Base-by-base conservation (phyloP, 2,888 invertebrate genomes). In the Cephus nigrinus region DNA sequence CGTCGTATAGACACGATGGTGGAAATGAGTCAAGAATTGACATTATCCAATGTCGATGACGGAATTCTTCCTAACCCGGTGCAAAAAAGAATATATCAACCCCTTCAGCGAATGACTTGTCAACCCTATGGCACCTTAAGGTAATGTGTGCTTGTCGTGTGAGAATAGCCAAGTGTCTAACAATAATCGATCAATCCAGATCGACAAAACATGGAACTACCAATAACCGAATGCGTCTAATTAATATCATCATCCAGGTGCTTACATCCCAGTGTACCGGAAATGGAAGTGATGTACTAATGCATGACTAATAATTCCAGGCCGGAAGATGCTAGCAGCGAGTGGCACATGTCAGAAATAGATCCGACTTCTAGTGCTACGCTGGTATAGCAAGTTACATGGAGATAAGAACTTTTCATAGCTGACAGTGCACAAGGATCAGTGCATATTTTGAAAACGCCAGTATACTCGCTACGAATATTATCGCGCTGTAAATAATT, bases 21-120 rank as follows among this genome's bases (percentile, higher is more conserved):
- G n/a, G 78, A 79, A 72, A 79, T 75, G 74, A 79, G 79, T 32
- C 74, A 77, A 35, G 79, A 79, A 35, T 33, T 76, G 74, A 68
- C 76, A 72, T 33, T 78, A 12, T 69, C 74, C 12, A 74, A 77
- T 30, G 68, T 78, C 11, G 75, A 83, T 11, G 74, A 36, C 23
- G 75, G 73, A 68, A 73, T 78, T 11, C 76, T 79, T 9, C 80
- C 82, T 3, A 85, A 82, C 81, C 84, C 88, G 0, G 87, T 88
- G 68, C 88, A 88, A 76, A 84, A 88, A 68, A 85, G 86, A 79
- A 83, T 87, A 30, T 86, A 87, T 79, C 90, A 90, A 79, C 89
- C 90, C 5, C 84, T 89, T 40, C 88, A 88, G 79, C 84, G 88
- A 68, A 88, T 87, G 85, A 85, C 87, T 73, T 89, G 89, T 81